Evolutionary conservation across 1,140 invertebrate species (phyloP), one percentile per base, ranked within the genome.

Genomic region (Thereuonema tuberculata): DNA sequence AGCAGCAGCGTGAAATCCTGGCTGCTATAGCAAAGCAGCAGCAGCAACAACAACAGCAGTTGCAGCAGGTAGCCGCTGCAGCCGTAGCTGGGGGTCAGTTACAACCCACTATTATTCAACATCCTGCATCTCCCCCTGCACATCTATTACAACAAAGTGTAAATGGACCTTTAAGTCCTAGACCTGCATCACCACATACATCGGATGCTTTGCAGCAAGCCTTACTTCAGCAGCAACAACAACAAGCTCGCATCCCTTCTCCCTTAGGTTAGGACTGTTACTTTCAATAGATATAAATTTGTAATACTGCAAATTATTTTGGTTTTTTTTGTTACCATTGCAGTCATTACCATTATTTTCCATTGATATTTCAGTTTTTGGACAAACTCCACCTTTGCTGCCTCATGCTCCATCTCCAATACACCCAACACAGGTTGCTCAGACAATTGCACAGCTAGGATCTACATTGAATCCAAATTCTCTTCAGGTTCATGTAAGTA

Each of bases 1-100:
- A 89, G 69, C 72, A 86, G 23, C 83, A 86, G 63, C 79, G 83
- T 37, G 85, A 89, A 62, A 73, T 87, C 60, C 75, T 88, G 60
- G 75, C 80, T 28, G 81, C 81, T 49, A 86, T 87, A 62, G 71
- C 85, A 27, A 82, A 82, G 66, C 68, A 76, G 61, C 76, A 69
- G 43, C 67, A 68, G 46, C 70, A 67, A 55, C 64, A 61, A 28
- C 69, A 66, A 60, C 67, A 57, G 49, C 75, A 72, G 61, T 74
- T 76, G 58, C 72, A 74, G 14, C 28, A 72, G 74, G 46, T 72
- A 71, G 23, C 70, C 71, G 48, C 68, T 71, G 57, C 70, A 69
- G 56, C 74, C 63, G 27, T 65, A 15, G 48, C 63, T 27, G 20
- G 37, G 60, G 17, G 55, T 25, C 53, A 55, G 28, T n/a, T 55